Percentiles rank a stretch among this genome's conserved stretches.
Conservation (phyloP, 2,797 vertebrate genomes). For the Nannoperca australis region DNA sequence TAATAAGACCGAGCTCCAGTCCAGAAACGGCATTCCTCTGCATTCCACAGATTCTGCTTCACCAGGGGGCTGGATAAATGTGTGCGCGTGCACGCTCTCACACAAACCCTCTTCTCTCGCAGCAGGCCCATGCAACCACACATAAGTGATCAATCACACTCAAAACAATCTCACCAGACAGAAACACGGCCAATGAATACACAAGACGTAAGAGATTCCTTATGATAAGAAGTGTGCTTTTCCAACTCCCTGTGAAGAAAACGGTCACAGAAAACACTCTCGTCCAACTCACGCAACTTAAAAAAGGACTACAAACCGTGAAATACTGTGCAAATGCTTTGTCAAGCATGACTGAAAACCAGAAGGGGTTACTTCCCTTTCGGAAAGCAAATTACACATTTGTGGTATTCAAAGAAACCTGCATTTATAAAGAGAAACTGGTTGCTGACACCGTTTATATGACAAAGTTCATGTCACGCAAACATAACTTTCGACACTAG, state of each 20-base stretch:
- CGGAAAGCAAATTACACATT: slow-evolving; percentile 15
- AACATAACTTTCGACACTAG: slow-evolving; percentile 1
- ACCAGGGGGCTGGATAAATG: slow-evolving; percentile 80
- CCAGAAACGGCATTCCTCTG: slow-evolving; percentile 83
- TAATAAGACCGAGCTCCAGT: slow-evolving; percentile 83
- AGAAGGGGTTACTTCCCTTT: slow-evolving; percentile 11
- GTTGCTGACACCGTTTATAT: too few species aligned
- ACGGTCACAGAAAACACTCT: slow-evolving; percentile 19
- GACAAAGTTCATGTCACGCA: slow-evolving; percentile 1
- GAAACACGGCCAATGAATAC: slow-evolving; percentile 55
- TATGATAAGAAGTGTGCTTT: slow-evolving; percentile 43
- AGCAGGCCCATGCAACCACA: slow-evolving; percentile 54
- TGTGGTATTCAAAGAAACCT: neutral
- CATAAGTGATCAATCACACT: slow-evolving; percentile 72
- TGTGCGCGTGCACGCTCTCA: slow-evolving; percentile 52
- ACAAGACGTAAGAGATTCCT: slow-evolving; percentile 49
- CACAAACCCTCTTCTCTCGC: slow-evolving; percentile 49
- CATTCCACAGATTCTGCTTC: slow-evolving; percentile 88
- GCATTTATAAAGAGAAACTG: neutral
- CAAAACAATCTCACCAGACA: slow-evolving; percentile 50
- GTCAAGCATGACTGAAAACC: slow-evolving; percentile 9
- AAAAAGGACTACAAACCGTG: slow-evolving; percentile 16
- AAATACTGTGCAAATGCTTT: slow-evolving; percentile 9
- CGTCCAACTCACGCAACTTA: slow-evolving; percentile 12
- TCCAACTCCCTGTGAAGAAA: slow-evolving; percentile 39